Evolutionary conservation across 2,113 vertebrate species (phyloP), one percentile per base, ranked within the genome.

Genomic region (Tragelaphus buxtoni): DNA sequence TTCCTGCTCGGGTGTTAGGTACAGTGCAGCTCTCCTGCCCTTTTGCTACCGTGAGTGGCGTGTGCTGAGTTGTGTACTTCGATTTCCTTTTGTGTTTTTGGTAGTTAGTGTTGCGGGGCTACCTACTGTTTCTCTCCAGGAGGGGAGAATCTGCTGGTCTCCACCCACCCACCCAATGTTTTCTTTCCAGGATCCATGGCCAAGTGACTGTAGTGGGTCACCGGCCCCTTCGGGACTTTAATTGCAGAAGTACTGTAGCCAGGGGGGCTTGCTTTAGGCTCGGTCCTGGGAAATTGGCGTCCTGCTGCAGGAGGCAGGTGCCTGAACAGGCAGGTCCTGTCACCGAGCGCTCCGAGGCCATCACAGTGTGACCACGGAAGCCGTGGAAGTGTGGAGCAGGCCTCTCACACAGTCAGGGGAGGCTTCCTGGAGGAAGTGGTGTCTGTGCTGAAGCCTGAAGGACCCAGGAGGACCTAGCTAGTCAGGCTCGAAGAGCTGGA

Each of bases 371-470:
- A 55, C 79, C 47, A 47, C 30, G 18, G 72, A 72, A 63, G 72
- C 79, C 45, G n/a, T 49, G 69, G 79, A 65, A 95, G 81, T 26
- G 35, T 30, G 74, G 86, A 42, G 42, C 13, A 49, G 93, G 58
- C 56, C 56, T 61, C 80, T 58, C 2, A 18, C 4, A 7, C 30
- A 56, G 63, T 39, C 63, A 24, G 28, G 17, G 60, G 63, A 86
- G 82, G 86, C 89, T 94, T 89, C 89, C 60, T 94, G 89, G 88
- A 96, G 93, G 93, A 97, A 93, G 85, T 91, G 91, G 60, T 92
- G 77, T 94, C 76, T 90, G n/a, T 26, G 47, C 47, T n/a, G 56
- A 91, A 63, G 84, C 74, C 90, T 97, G 83, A 86, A 84, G 90
- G 91, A 55, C 96, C 76, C 58, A 55, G 26, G 51, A 53, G 47